phyloP scores from a whole-genome alignment of 2,888 invertebrate genomes.

The Mesorhabditis belari region DNA sequence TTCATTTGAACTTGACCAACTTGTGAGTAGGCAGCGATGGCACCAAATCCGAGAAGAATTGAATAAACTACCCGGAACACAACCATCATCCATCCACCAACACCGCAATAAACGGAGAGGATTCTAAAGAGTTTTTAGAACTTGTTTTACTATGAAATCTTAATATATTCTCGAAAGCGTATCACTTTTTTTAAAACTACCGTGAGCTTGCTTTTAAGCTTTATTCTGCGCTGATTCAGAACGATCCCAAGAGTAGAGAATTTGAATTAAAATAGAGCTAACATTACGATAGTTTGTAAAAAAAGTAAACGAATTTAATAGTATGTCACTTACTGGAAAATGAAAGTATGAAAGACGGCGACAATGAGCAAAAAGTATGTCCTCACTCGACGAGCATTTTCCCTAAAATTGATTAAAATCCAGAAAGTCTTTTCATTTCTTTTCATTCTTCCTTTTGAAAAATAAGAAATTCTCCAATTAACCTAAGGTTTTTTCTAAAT shows the following conservation, averaged over 20 bases:
- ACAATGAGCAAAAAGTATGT: slow-evolving; percentile 25
- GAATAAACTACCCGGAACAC: slow-evolving; percentile 24
- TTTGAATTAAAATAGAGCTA: too few relatives aligned
- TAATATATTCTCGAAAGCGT: too few relatives aligned
- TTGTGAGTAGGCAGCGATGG: slow-evolving; percentile 16
- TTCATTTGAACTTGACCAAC: slow-evolving; percentile 2
- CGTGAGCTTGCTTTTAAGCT: too few relatives aligned
- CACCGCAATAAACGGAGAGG: slow-evolving; percentile 10
- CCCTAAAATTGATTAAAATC: neutral
- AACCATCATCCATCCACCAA: slow-evolving; percentile 32
- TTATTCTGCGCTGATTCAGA: too few relatives aligned
- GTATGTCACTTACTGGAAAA: slow-evolving; percentile 44
- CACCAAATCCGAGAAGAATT: slow-evolving; percentile 14
- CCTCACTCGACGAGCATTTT: slow-evolving; percentile 10
- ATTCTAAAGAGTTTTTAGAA: too few relatives aligned
- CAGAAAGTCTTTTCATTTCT: neutral
- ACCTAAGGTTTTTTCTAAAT: too few relatives aligned
- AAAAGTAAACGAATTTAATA: too few relatives aligned
- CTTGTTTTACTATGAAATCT: too few relatives aligned
- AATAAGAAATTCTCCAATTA: neutral
- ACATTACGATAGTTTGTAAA: too few relatives aligned
- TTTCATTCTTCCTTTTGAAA: neutral
- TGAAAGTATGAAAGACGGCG: slow-evolving; percentile 35
- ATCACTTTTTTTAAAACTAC: too few relatives aligned
- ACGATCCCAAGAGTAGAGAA: too few relatives aligned